Evolutionary conservation across 2,113 vertebrate species (phyloP).

Genomic region (Petrocephalus microphthalmus): DNA sequence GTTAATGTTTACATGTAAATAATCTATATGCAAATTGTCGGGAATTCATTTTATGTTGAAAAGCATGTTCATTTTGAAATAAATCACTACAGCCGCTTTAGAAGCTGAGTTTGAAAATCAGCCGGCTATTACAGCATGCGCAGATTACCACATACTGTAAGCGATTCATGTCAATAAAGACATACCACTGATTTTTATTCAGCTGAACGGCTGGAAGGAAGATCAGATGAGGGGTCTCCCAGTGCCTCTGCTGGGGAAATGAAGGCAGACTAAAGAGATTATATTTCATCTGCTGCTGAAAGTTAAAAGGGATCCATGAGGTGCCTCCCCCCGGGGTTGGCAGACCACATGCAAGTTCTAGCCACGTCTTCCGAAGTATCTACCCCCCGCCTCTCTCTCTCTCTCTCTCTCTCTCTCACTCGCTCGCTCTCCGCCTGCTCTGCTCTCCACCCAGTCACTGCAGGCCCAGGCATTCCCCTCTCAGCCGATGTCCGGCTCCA

Average conservation of each 20-base stretch:
- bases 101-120: neutral
- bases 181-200: neutral
- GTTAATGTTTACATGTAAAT: neutral
- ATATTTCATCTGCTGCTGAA: conserved; percentile 60
- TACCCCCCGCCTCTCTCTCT: conserved; percentile 30
- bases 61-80: neutral
- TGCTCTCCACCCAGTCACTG: conserved; percentile 1
- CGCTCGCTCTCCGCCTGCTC: conserved; percentile 3
- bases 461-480: neutral
- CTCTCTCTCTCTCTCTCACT: neutral
- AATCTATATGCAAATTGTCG: neutral
- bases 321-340: conserved; percentile 45
- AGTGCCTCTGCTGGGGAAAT: conserved; percentile 41
- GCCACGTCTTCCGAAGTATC: conserved; percentile 47
- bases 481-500: neutral
- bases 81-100: neutral
- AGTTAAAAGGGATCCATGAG: conserved; percentile 44
- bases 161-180: neutral
- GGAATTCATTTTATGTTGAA: neutral
- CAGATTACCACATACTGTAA: no score
- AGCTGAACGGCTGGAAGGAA: conserved; percentile 18
- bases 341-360: conserved; percentile 35
- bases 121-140: neutral
- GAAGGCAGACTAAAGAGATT: conserved; percentile 52
- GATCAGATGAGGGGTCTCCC: conserved; percentile 30